Evolutionary conservation across 1,140 invertebrate genomes (phyloP).

Genomic region (Procambarus virginalis): DNA sequence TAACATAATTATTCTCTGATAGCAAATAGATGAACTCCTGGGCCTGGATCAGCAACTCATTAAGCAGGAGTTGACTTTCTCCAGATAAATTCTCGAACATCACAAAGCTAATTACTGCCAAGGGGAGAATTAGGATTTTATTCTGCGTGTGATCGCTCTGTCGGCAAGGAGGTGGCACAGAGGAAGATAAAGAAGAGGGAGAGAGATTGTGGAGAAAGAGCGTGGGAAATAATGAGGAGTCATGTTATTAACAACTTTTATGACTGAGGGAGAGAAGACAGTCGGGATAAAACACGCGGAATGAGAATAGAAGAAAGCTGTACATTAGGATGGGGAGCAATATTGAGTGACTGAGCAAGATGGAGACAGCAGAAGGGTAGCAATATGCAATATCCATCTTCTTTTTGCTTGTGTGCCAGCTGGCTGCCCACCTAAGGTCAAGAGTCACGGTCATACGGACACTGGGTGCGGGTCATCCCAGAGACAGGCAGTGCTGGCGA

Average conservation of each 20-base stretch:
- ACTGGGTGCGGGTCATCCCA: background rate
- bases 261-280: too few relatives aligned
- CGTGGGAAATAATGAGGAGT: background rate
- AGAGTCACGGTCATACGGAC: too few relatives aligned
- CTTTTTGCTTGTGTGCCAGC: too few relatives aligned
- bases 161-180: background rate
- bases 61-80: slow-evolving; percentile 19
- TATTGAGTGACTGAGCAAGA: too few relatives aligned
- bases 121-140: slow-evolving; percentile 12
- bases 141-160: background rate
- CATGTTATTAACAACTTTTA: too few relatives aligned
- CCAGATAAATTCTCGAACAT: slow-evolving; percentile 3
- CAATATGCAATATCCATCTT: too few relatives aligned
- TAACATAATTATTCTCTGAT: slow-evolving; percentile 51
- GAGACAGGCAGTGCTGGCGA: background rate
- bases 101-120: background rate
- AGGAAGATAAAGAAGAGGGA: background rate
- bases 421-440: too few relatives aligned
- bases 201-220: background rate
- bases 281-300: too few relatives aligned
- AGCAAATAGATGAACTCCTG: slow-evolving; percentile 49
- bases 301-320: too few relatives aligned
- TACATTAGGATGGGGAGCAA: too few relatives aligned
- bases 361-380: too few relatives aligned
- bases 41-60: slow-evolving; percentile 38